Conservation (phyloP, 2,888 invertebrate genomes). For the Tachystola acroxantha region DNA sequence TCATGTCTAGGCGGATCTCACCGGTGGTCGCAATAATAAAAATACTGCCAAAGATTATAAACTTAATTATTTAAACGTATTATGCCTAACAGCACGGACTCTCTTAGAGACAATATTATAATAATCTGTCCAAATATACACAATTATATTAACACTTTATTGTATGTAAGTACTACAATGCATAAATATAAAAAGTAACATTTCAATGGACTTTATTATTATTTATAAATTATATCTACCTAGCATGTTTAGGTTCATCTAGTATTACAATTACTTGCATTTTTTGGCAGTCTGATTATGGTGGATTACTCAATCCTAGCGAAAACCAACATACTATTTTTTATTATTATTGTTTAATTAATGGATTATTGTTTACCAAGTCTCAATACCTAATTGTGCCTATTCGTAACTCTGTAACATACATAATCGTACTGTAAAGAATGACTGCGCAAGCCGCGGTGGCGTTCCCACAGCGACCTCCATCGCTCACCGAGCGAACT, state of each 20-base stretch:
- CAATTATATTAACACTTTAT: too few species aligned
- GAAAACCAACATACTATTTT: too few species aligned
- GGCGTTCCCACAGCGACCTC: conserved; percentile 71
- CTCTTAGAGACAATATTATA: conserved; percentile 21
- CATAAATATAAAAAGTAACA: too few species aligned
- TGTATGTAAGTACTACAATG: too few species aligned
- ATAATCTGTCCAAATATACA: not conserved
- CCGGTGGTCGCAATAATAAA: conserved; percentile 69
- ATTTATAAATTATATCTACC: too few species aligned
- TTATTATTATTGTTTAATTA: too few species aligned
- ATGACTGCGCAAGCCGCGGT: conserved; percentile 67
- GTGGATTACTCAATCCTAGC: too few species aligned
- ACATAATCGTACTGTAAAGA: conserved; percentile 37
- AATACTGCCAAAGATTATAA: conserved; percentile 32
- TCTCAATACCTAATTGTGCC: not conserved
- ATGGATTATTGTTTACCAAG: too few species aligned
- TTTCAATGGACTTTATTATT: too few species aligned
- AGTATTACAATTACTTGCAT: too few species aligned
- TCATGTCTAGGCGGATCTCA: conserved; percentile 57
- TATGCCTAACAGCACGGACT: conserved; percentile 22
- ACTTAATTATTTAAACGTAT: conserved; percentile 4
- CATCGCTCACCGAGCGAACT: conserved; percentile 65
- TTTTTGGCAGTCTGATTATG: too few species aligned
- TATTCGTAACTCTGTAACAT: conserved; percentile 5
- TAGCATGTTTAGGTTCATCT: too few species aligned